Evolutionary conservation across 2,113 vertebrate species (phyloP), one percentile per base, ranked within the genome.

Genomic region (Orycteropus afer): DNA sequence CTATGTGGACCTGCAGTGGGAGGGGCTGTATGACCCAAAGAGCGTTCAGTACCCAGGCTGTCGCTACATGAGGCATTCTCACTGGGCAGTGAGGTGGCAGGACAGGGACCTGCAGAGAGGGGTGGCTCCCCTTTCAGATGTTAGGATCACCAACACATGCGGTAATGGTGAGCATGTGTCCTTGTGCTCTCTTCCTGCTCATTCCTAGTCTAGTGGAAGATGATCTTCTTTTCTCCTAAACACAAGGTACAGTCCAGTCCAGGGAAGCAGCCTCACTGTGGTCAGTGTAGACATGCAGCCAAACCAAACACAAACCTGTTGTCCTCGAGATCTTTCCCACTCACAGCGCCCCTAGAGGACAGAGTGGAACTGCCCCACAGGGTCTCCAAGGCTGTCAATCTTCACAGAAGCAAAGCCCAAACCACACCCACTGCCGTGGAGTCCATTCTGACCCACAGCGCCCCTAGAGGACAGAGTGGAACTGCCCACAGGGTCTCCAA

Each of bases 201-300:
- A 1, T 1, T 1, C 23, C 34, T 1, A 0, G 7, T 7, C 29
- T 2, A 0, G 45, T 20, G 1, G 7, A 0, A 1, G 17, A 37
- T 3, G 17, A n/a, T 8, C 23, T 1, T 4, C 83, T 37, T 27
- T 37, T 17, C 37, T 78, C n/a, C 47, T 1, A 2, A 7, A 15
- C 29, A 22, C 10, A 15, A 20, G 6, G 12, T 0, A 1, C 6
- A 1, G 7, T 2, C 57, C 6, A 1, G 7, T 2, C 57, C 63
- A 11, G 29, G 34, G 69, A 27, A 12, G 34, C 65, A 32, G 37
- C 6, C 2, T 14, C 42, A 5, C 18, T 25, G 4, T 6, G 25
- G 17, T 32, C 67, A 0, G 8, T 7, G 17, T 32, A 32, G 32
- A 37, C 1, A 0, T 0, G 37, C 15, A n/a, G 14, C 25, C 18